Evolutionary conservation across 2,888 invertebrate genomes (phyloP).

Genomic region (Scaptomyza polygonia): DNA sequence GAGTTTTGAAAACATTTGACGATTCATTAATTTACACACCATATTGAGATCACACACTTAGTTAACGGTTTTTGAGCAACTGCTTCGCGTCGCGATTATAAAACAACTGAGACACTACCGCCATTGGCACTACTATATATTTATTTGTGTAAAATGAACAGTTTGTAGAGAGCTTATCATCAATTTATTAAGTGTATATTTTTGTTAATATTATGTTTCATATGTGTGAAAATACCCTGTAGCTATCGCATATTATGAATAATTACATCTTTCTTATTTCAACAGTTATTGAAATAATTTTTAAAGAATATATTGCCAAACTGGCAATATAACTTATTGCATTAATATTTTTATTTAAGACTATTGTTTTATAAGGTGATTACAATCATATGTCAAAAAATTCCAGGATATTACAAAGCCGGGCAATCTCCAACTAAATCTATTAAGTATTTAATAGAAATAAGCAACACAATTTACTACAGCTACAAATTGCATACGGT

Average conservation of each 20-base stretch:
- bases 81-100: conserved; percentile 26
- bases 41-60: conserved; percentile 4
- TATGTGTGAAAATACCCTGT: background rate
- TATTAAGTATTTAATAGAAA: background rate
- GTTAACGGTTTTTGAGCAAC: conserved; percentile 2
- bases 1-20: too few relatives aligned
- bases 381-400: too few relatives aligned
- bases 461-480: background rate
- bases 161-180: background rate
- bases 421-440: background rate
- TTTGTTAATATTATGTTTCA: too few relatives aligned
- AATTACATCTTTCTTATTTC: too few relatives aligned
- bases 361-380: too few relatives aligned
- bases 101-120: conserved; percentile 14
- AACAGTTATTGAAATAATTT: too few relatives aligned
- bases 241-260: too few relatives aligned
- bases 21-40: conserved; percentile 16
- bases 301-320: too few relatives aligned
- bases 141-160: background rate
- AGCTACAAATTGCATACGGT: background rate
- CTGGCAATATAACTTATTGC: too few relatives aligned
- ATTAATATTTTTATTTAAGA: too few relatives aligned
- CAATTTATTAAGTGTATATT: too few relatives aligned
- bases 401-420: too few relatives aligned
- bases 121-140: background rate